Base-by-base conservation (phyloP, 2,888 invertebrate species). In the Arge pagana region DNA sequence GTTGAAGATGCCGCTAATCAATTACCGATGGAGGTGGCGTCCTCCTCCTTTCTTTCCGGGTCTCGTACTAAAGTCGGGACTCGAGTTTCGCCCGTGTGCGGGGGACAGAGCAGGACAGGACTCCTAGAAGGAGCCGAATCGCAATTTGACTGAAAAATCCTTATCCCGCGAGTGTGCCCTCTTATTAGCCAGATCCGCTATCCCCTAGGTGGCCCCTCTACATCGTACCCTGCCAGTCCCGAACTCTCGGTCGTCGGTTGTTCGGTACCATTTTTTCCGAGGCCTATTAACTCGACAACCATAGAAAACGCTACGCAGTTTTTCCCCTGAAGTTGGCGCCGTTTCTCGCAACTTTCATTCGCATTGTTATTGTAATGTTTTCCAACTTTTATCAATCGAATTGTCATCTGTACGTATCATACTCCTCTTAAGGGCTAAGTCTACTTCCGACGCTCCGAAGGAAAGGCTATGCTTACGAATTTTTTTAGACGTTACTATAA, bases 141-240 rank as follows among this genome's bases (percentile, higher is more conserved):
- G 45, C 35, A 45, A 45, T 45, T 45, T 35, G 45, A 45, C 45
- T 33, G 45, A 45, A 45, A 45, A 45, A 31, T 30, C 26, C 21
- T 21, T 23, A 23, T 33, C n/a, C 33, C 33, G 11, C 7, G 23
- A 35, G 23, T 45, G n/a, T 35, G 56, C 50, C 56, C 58, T 58
- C 52, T 58, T 50, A 58, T 58, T 58, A 58, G 39, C 50, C 37
- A 24, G 35, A 33, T 26, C 58, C 58, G 41, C 31, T 50, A 48
- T 52, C 51, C 56, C 50, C 56, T 58, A 58, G 58, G 56, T 58
- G 56, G 56, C 48, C 57, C 19, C 19, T 11, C 11, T 31, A 23
- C 24, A 45, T 45, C n/a, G n/a, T n/a, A n/a, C n/a, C n/a, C n/a
- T n/a, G n/a, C n/a, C n/a, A n/a, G n/a, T n/a, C n/a, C n/a, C n/a